phyloP scores from a whole-genome alignment of 2,797 vertebrate genomes.

The Coregonus sp. region DNA sequence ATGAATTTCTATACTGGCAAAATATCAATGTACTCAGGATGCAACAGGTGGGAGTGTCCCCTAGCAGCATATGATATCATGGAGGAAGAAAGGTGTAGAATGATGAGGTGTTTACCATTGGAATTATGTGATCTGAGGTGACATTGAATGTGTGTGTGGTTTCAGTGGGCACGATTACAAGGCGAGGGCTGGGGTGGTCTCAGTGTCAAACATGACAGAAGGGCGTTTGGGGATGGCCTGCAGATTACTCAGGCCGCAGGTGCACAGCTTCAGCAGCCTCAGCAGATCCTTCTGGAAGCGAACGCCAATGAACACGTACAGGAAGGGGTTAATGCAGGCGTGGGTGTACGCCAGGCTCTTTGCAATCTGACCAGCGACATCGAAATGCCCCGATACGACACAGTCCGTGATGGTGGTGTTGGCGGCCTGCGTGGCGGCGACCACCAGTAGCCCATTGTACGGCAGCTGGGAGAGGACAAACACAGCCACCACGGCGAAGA shows the following conservation, averaged over 20 bases:
- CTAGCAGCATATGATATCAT: background rate
- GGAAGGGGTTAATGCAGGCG: slow-evolving; percentile 88
- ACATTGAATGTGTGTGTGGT: background rate
- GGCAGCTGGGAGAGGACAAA: slow-evolving; percentile 89
- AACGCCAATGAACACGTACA: slow-evolving; percentile 88
- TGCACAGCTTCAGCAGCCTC: slow-evolving; percentile 63
- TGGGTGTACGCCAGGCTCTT: slow-evolving; percentile 86
- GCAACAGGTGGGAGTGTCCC: no score
- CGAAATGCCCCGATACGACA: slow-evolving; percentile 46
- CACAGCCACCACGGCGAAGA: slow-evolving; percentile 77
- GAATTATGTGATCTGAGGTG: background rate
- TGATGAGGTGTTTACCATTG: background rate
- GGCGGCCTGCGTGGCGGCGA: slow-evolving; percentile 73
- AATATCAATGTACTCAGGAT: background rate
- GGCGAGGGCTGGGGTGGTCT: slow-evolving; percentile 76
- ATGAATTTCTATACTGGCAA: background rate
- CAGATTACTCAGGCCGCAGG: slow-evolving; percentile 51
- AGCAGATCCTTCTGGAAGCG: slow-evolving; percentile 82
- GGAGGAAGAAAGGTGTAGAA: background rate
- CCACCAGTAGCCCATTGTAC: slow-evolving; percentile 78
- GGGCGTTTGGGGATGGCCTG: slow-evolving; percentile 70
- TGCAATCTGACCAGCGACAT: slow-evolving; percentile 80
- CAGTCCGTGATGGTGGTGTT: slow-evolving; percentile 67
- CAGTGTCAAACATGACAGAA: slow-evolving; percentile 78
- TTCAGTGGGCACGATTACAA: slow-evolving; percentile 55